phyloP scores from a whole-genome alignment of 2,888 invertebrate species.

The Ligdia adustata region DNA sequence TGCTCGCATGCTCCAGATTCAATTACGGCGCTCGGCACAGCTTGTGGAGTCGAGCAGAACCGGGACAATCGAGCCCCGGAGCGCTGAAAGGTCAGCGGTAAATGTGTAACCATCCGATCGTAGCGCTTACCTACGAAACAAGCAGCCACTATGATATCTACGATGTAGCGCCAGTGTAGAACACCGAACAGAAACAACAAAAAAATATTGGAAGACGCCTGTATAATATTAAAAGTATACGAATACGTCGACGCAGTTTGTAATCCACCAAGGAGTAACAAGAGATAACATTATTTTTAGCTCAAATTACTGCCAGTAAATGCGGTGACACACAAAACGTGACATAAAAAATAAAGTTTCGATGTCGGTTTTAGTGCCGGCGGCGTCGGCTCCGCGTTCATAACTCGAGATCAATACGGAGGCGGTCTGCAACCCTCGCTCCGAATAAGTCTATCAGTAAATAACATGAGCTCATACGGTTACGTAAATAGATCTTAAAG shows the following conservation, averaged over 20 bases:
- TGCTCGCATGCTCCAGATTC: constrained; percentile 60
- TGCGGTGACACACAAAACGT: constrained; percentile 32
- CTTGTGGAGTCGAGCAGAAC: constrained; percentile 37
- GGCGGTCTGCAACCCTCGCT: constrained; percentile 56
- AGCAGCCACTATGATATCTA: constrained; percentile 14
- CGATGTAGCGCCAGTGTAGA: too few species aligned
- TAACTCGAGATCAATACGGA: constrained; percentile 72
- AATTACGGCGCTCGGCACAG: constrained; percentile 52
- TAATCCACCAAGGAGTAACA: constrained; percentile 1
- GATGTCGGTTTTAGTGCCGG: constrained; percentile 51
- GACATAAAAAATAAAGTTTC: constrained; percentile 32
- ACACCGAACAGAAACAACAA: too few species aligned
- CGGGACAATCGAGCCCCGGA: constrained; percentile 20
- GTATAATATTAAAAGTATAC: constrained; percentile 1
- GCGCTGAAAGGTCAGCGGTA: constrained; percentile 61
- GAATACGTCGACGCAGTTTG: constrained; percentile 4
- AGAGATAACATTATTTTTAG: constrained; percentile 19
- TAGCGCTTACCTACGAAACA: constrained; percentile 13
- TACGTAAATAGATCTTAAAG: constrained; percentile 24
- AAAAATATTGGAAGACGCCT: background rate
- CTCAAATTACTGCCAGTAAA: constrained; percentile 20
- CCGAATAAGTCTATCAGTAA: constrained; percentile 34
- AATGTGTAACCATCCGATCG: constrained; percentile 26
- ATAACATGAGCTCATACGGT: constrained; percentile 15
- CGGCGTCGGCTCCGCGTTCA: constrained; percentile 45